Evolutionary conservation across 2,888 invertebrate genomes (phyloP), one percentile per base, ranked within the genome.

Genomic region (Ectemnius continuus): DNA sequence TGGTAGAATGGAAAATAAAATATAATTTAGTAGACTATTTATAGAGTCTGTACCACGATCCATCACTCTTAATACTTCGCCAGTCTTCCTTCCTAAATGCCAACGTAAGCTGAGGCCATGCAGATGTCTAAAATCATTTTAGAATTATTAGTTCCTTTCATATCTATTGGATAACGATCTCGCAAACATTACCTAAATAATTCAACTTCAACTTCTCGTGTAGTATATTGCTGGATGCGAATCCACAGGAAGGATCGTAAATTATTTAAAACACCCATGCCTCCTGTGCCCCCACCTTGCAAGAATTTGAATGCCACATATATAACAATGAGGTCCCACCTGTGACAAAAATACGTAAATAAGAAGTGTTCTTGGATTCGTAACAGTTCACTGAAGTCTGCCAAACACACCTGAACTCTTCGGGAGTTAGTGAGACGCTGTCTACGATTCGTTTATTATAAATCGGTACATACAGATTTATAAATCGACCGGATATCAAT

Each of bases 31-130:
- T 11, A 99, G 92, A 91, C 96, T 97, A 91, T 98, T 98, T 84
- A 99, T 97, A 67, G 98, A 98, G 85, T 97, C 97, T 0, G 99
- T 99, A 80, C 99, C 99, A 76, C 99, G 93, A 91, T 99, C 99
- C 97, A 99, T 98, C 0, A 99, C 95, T 47, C 98, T 93, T 1
- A 99, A 92, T 0, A 99, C 98, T 92, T 99, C 99, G 1, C 99
- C 99, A 0, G 99, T 99, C 92, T 99, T 99, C 13, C 99, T 92
- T 1, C 95, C 94, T 47, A 99, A 92, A 91, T 99, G 99, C 99
- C 99, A 99, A 26, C 97, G 94, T 62, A 99, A 92, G 4, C 98
- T 98, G 67, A 99, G 91, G 70, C 95, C 93, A 91, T 99, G 99
- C 16, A 99, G 93, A 91, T 99, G 98, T 60, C 94, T 93, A 91